Evolutionary conservation across 2,797 vertebrate genomes (phyloP), one percentile per base, ranked within the genome.

Genomic region (Periophthalmus magnuspinnatus): DNA sequence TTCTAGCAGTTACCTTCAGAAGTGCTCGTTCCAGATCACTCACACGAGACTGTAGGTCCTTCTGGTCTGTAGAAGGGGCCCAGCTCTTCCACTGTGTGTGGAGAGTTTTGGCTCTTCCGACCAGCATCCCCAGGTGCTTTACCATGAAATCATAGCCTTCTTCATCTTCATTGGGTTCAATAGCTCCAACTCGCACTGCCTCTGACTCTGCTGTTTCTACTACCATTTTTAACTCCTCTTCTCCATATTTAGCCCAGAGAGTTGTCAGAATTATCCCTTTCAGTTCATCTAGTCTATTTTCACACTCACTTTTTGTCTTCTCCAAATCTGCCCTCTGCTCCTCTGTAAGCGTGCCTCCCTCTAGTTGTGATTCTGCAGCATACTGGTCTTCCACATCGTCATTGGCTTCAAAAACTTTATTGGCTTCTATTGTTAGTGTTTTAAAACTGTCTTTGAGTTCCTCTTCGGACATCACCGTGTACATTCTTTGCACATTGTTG

Each of bases 401-500:
- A 38, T 61, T 61, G 19, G 34, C 36, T 67, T 77, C 71, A 66
- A 74, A 69, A 48, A 75, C 70, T 66, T 58, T 74, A 24, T 72
- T 63, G 0, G 79, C 68, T 62, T 45, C 61, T 54, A 50, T 54
- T 33, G 54, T 67, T 56, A 81, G 74, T 52, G 56, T 55, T 50
- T 24, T 67, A 19, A 75, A 76, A 71, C 62, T 76, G n/a, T 75
- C 68, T 41, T 63, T 71, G 62, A 71, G 69, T 38, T 71, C 50
- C 16, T 65, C 60, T 45, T 64, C 48, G 22, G 69, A 71, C 60
- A 71, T 56, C 59, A 61, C 36, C 2, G 34, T 61, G 34, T 61
- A 34, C 59, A 61, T 61, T 22, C 59, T 61, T 11, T 19, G 33
- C 59, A 61, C 34, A 38, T 61, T 61, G 11, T 61, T 61, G 34